Evolutionary conservation across 2,888 invertebrate genomes (phyloP).

Genomic region (Pammene aurita): DNA sequence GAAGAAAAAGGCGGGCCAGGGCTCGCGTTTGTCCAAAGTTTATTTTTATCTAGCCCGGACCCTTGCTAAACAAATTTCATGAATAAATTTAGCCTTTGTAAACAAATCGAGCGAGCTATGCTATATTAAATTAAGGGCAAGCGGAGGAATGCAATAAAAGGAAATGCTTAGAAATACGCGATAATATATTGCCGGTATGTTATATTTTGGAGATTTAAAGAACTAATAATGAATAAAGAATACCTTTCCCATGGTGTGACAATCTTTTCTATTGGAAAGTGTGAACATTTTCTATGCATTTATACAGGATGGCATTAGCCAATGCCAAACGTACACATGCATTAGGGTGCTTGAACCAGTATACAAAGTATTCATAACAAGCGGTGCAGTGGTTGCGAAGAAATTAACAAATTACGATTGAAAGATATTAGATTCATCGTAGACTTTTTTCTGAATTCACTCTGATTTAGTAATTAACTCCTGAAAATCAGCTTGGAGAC

Average conservation of each 20-base stretch:
- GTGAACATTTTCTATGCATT: too few relatives aligned
- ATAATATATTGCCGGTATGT: conserved; percentile 47
- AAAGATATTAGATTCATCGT: too few relatives aligned
- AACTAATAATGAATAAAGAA: not conserved
- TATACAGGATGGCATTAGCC: too few relatives aligned
- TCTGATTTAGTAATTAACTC: too few relatives aligned
- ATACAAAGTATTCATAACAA: too few relatives aligned
- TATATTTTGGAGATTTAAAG: conserved; percentile 34
- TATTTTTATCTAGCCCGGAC: conserved; percentile 70
- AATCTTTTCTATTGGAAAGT: too few relatives aligned
- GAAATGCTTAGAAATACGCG: conserved; percentile 54
- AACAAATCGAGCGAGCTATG: conserved; percentile 79
- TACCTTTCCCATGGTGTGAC: not conserved
- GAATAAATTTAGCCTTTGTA: conserved; percentile 83
- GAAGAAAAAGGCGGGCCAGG: conserved; percentile 58
- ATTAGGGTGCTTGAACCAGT: too few relatives aligned
- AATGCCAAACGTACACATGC: too few relatives aligned
- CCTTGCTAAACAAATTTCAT: conserved; percentile 80
- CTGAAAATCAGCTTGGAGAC: too few relatives aligned
- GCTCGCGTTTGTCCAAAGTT: conserved; percentile 69
- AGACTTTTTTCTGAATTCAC: too few relatives aligned
- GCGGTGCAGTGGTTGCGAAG: too few relatives aligned
- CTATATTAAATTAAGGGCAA: conserved; percentile 77
- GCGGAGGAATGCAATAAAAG: conserved; percentile 68
- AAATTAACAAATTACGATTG: too few relatives aligned